Evolutionary conservation across 2,113 vertebrate genomes (phyloP).

Genomic region (Oxyura jamaicensis): DNA sequence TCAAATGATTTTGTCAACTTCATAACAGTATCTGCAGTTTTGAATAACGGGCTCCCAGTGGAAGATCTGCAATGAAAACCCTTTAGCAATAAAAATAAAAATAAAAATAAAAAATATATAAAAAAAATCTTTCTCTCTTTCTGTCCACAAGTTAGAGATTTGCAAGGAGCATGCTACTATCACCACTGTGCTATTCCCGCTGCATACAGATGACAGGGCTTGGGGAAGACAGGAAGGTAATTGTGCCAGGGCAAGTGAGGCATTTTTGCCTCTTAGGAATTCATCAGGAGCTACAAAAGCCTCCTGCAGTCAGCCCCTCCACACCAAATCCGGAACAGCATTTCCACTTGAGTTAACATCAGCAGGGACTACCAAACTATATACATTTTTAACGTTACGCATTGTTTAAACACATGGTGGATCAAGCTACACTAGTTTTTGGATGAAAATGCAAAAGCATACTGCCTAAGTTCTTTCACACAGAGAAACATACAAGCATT

Average conservation of each 20-base stretch:
- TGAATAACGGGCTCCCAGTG: neutral
- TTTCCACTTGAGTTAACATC: neutral
- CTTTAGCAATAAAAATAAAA: neutral
- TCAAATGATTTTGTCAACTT: slow-evolving; percentile 63
- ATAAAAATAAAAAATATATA: too few relatives aligned
- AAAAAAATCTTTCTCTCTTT: neutral
- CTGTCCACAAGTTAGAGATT: neutral
- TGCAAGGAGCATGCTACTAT: neutral
- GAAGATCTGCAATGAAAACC: neutral
- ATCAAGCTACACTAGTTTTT: neutral
- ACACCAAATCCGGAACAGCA: neutral
- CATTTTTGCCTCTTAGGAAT: neutral
- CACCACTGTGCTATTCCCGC: rapidly evolving
- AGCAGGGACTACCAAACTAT: too few relatives aligned
- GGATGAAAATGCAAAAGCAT: neutral
- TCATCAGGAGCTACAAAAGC: neutral
- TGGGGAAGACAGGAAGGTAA: rapidly evolving
- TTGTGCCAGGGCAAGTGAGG: neutral
- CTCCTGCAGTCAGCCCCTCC: neutral
- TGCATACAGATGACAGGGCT: neutral
- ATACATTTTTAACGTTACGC: neutral
- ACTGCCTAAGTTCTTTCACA: neutral
- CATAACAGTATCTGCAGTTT: slow-evolving; percentile 46
- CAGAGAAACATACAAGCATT: neutral
- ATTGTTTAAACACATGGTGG: neutral